Conservation (phyloP, 2,797 vertebrate species). For the Tinamus major region DNA sequence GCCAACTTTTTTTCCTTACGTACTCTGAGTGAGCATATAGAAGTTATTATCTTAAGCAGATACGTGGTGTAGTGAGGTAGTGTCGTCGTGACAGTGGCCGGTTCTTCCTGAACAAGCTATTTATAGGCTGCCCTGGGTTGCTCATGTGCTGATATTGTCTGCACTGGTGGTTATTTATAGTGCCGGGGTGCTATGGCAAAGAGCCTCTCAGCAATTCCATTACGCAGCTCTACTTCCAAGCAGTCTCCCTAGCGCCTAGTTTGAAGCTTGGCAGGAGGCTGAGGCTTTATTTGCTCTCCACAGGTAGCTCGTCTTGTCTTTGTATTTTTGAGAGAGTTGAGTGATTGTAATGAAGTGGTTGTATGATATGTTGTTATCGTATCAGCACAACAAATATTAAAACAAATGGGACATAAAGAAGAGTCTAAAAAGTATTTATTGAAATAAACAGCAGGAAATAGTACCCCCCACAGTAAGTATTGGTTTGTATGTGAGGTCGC, state of each 20-base stretch:
- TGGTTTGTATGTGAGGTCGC: not conserved
- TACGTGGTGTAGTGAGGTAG: not conserved
- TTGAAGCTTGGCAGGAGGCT: not conserved
- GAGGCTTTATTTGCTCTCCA: not conserved
- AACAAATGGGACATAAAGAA: not conserved
- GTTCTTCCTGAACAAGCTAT: conserved; percentile 52
- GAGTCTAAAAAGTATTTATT: not conserved
- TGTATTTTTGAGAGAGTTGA: not conserved
- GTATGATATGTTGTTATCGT: not conserved
- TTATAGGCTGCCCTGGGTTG: conserved; percentile 62
- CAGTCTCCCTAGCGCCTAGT: not conserved
- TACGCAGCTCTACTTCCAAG: not conserved
- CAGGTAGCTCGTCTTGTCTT: not conserved
- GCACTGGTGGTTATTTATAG: conserved; percentile 60
- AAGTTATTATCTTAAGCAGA: conserved; percentile 6
- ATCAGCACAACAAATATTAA: conserved; percentile 58
- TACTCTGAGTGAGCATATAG: not conserved
- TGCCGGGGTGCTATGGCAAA: conserved; percentile 38
- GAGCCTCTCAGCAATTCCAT: conserved; percentile 57
- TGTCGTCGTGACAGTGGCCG: not conserved
- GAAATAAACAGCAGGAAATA: not conserved
- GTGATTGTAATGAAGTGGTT: not conserved
- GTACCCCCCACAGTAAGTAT: too few relatives aligned
- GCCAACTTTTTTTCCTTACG: not conserved
- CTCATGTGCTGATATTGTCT: conserved; percentile 55